phyloP scores from a whole-genome alignment of 2,113 vertebrate genomes.

The Cynopterus brachyotis region DNA sequence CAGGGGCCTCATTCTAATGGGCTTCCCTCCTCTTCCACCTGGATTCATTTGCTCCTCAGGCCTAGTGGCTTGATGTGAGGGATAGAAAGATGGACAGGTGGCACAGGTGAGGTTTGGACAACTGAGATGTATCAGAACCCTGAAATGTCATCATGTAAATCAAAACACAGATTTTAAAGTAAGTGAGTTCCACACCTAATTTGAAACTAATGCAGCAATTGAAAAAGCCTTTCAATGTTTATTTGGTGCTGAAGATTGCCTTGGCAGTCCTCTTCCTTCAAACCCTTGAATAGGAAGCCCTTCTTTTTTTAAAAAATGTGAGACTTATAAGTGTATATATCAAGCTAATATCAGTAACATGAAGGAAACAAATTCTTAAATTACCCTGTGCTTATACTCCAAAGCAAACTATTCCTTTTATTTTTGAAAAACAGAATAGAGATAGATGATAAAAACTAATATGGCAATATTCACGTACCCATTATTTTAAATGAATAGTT shows the following conservation, averaged over 20 bases:
- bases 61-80: accelerated
- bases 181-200: neutral
- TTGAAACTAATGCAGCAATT: neutral
- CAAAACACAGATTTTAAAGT: neutral
- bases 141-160: neutral
- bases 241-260: neutral
- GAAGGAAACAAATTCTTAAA: neutral
- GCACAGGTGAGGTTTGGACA: neutral
- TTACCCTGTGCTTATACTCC: neutral
- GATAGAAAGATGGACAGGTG: neutral
- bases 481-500: neutral
- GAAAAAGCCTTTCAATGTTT: neutral
- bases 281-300: neutral
- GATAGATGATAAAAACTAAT: neutral
- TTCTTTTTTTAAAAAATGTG: neutral
- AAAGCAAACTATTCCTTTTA: neutral
- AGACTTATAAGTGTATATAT: neutral
- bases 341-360: neutral
- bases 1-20: neutral
- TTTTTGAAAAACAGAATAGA: neutral
- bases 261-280: neutral
- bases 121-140: neutral
- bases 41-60: neutral
- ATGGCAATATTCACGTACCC: neutral
- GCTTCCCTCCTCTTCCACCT: neutral